Evolutionary conservation across 2,888 invertebrate species (phyloP).

Genomic region (Apamea sordens): DNA sequence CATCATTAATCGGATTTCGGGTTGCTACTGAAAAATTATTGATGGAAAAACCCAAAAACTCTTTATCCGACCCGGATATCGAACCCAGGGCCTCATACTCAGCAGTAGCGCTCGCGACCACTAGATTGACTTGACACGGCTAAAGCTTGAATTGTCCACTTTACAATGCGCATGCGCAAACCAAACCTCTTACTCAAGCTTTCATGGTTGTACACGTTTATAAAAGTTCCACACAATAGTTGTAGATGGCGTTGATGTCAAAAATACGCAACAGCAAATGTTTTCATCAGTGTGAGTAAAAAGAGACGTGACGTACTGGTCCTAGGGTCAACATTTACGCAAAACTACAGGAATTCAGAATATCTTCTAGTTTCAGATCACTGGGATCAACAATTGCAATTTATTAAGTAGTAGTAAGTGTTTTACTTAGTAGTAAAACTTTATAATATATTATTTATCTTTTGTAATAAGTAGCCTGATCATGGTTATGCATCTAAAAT

Average conservation of each 20-base stretch:
- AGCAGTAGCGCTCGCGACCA: not conserved
- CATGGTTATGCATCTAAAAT: not conserved
- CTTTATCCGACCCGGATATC: not conserved
- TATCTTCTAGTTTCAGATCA: not conserved
- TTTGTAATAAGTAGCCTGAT: not conserved
- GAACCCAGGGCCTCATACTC: not conserved
- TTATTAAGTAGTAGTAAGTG: too few relatives aligned
- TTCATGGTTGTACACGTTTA: not conserved
- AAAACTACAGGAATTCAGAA: not conserved
- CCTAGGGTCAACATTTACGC: not conserved
- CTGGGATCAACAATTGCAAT: too few relatives aligned
- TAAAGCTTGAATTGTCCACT: not conserved
- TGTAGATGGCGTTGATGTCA: conserved; percentile 43
- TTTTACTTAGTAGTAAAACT: not conserved
- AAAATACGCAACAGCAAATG: not conserved
- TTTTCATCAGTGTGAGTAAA: not conserved
- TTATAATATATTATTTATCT: too few relatives aligned
- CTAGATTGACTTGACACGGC: too few relatives aligned
- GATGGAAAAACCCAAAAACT: not conserved
- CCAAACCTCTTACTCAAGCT: not conserved
- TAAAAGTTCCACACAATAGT: conserved; percentile 6
- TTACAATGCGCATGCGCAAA: conserved; percentile 3
- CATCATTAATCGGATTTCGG: not conserved
- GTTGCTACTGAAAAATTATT: not conserved
- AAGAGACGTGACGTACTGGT: not conserved